These are phyloP conservation scores for Paguma larvata DNA, from an alignment of 2,797 vertebrate genomes.

Conservation along the genomic window DNA sequence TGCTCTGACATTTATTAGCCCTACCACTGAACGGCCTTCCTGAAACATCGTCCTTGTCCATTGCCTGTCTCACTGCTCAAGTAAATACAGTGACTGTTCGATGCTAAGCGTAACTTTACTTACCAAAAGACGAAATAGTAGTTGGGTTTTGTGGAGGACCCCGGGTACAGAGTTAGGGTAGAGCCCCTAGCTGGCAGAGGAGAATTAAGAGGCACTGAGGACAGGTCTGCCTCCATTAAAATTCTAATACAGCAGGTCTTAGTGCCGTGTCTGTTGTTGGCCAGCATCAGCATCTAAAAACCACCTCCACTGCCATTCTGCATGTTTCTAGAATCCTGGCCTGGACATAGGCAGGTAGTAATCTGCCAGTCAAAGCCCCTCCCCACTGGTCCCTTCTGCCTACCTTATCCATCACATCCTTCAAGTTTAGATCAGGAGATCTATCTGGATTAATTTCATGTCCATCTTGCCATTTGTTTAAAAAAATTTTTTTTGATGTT, in stretches of 20 bases:
- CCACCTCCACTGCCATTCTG: not conserved
- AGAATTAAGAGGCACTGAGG: not conserved
- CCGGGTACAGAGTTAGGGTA: not conserved
- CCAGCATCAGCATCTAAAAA: not conserved
- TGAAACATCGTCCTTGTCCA: not conserved
- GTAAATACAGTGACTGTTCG: not conserved
- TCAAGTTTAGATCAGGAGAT: not conserved
- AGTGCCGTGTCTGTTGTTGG: not conserved
- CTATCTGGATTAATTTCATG: conserved; percentile 1
- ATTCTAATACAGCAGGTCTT: not conserved
- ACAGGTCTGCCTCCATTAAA: not conserved
- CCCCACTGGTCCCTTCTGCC: not conserved
- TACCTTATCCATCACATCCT: not conserved
- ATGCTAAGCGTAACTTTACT: not conserved
- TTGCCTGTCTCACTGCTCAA: not conserved
- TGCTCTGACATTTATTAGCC: not conserved
- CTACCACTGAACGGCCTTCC: not conserved
- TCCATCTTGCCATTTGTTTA: not conserved
- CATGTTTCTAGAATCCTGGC: not conserved
- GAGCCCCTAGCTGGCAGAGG: not conserved
- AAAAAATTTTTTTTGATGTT: no score
- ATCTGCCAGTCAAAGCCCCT: not conserved
- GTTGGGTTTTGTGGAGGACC: not conserved
- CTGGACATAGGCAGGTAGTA: not conserved
- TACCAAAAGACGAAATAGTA: not conserved